These are phyloP conservation scores for Leptopilina drosophilae DNA, from an alignment of 2,888 invertebrate genomes.

Conservation along the genomic window DNA sequence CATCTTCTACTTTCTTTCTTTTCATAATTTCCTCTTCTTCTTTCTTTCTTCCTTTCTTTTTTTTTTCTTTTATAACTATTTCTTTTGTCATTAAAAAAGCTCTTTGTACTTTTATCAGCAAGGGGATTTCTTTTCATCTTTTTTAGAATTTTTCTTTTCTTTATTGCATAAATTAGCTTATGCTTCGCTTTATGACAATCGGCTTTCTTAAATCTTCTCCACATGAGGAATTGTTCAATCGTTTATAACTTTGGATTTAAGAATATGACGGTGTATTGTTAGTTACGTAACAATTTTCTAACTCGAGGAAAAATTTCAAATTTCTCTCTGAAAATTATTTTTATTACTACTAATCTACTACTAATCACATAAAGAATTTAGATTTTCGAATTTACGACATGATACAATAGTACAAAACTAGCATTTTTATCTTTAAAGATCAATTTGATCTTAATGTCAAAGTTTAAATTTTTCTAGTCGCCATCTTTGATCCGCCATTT, in stretches of 20 bases:
- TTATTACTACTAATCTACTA: no score
- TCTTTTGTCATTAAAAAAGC: not conserved
- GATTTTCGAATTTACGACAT: no score
- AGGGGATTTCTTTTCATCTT: constrained; percentile 10
- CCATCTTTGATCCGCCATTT: no score
- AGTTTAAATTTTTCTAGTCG: no score
- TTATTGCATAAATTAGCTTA: not conserved
- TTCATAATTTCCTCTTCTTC: not conserved
- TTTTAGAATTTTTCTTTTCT: not conserved
- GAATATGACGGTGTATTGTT: not conserved
- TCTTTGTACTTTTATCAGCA: not conserved
- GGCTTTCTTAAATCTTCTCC: not conserved
- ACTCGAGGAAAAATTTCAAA: no score
- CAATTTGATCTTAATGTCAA: no score
- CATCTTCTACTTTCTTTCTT: not conserved
- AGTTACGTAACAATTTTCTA: no score
- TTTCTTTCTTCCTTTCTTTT: no score
- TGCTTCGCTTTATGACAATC: constrained; percentile 23
- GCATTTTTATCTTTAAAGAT: no score
- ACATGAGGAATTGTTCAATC: not conserved
- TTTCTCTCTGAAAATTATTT: no score
- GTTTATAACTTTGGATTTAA: constrained; percentile 4
- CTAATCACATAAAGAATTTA: no score
- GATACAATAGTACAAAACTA: no score
- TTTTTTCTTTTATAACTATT: not conserved